Base-by-base conservation (phyloP, 2,888 invertebrate genomes). In the Chaitophorus viminalis region DNA sequence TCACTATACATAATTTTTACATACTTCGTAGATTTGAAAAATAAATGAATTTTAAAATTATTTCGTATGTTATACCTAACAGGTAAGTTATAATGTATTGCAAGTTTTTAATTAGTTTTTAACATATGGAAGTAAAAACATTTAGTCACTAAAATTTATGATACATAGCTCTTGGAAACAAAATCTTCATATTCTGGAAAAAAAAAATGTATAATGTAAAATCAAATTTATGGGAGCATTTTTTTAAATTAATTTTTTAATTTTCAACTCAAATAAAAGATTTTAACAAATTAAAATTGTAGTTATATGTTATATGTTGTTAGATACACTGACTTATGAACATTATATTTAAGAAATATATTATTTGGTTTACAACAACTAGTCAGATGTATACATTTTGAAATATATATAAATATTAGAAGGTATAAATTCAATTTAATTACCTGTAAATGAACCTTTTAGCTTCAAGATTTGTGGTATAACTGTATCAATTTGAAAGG, bases 401-500 rank as follows among this genome's bases (percentile, higher is more conserved):
- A 46, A 14, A 46, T 1, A 46, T 46, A 46, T 46, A 46, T 46
- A 46, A 14, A 14, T 11, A 46, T 46, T 46, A 1, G 14, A 14
- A 46, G 14, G 46, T 46, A 46, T 70, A 46, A 54, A 72, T 36
- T 29, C 18, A 65, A 84, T 54, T 77, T 60, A 72, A 46, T 46
- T 68, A 83, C 79, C 88, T 74, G 89, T 33, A 68, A 25, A 79
- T 18, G 83, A 83, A 17, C 78, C 9, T 82, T 89, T 90, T 89
- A 90, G 92, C 89, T 94, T 95, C 90, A 99, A 93, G 91, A 99
- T 95, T 90, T 95, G 97, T 52, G 98, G 98, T 92, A 99, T 96
- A 90, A 99, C 96, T 91, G 96, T 97, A 91, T 99, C 98, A 89
- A 99, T 98, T 92, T 97, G 97, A 90, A 99, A 96, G 91, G 96